phyloP scores from a whole-genome alignment of 2,888 invertebrate genomes.

The Ptychoptera albimana region DNA sequence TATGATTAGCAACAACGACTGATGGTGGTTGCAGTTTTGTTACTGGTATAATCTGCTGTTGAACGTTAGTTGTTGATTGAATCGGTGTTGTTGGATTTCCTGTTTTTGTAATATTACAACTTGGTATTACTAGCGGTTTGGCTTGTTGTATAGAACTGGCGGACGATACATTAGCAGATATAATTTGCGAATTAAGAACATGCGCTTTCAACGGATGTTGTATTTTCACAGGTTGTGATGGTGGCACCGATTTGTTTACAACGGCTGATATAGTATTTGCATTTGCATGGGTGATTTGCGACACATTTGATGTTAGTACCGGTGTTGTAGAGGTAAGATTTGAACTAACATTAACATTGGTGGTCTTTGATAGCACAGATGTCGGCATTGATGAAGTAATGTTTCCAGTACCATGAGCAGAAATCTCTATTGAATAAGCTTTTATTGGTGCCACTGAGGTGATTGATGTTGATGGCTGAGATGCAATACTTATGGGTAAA shows the following conservation, averaged over 20 bases:
- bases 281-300: background rate
- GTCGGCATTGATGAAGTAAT: background rate
- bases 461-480: background rate
- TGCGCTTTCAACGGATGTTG: background rate
- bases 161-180: background rate
- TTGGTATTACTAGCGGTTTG: background rate
- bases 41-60: slow-evolving; percentile 2
- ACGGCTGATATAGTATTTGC: background rate
- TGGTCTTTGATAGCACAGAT: background rate
- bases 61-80: slow-evolving; percentile 4
- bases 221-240: background rate
- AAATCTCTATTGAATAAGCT: background rate
- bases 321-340: background rate
- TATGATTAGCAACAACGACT: too few relatives aligned
- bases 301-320: background rate
- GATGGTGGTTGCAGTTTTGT: background rate
- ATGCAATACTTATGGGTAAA: background rate
- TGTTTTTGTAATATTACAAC: background rate
- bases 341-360: background rate
- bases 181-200: background rate
- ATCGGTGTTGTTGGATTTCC: too few relatives aligned
- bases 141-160: background rate
- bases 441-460: background rate
- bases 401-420: background rate
- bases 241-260: background rate